These are phyloP conservation scores for Miichthys miiuy DNA, from an alignment of 2,797 vertebrate genomes.

Conservation along the genomic window DNA sequence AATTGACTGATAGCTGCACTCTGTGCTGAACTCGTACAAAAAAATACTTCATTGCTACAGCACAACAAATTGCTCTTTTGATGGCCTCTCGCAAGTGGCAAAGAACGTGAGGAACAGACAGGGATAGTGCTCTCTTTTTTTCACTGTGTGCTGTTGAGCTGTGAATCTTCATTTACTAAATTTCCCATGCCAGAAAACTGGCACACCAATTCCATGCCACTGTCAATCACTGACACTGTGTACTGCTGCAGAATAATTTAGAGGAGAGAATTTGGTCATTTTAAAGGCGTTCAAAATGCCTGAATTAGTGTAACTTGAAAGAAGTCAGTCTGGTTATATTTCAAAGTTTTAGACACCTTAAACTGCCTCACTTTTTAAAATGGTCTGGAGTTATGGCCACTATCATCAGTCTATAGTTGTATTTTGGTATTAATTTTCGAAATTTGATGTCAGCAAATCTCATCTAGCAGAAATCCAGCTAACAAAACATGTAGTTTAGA, in stretches of 20 bases:
- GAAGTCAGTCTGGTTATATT: background rate
- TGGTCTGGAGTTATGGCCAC: no score
- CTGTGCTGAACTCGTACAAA: background rate
- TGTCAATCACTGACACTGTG: conserved; percentile 44
- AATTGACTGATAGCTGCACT: background rate
- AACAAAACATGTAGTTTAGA: background rate
- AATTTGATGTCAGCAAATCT: background rate
- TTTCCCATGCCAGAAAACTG: conserved; percentile 44
- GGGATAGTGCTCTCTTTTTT: background rate
- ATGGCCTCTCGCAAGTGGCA: conserved; percentile 19
- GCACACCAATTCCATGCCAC: conserved; percentile 36
- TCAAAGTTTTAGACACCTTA: conserved; percentile 1
- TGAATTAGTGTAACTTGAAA: conserved; percentile 14
- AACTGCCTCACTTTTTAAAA: background rate
- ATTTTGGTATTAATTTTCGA: background rate
- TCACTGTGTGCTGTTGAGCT: conserved; percentile 24
- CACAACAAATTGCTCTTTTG: conserved; percentile 33
- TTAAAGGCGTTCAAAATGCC: conserved; percentile 8
- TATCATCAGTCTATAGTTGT: background rate
- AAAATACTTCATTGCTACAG: background rate
- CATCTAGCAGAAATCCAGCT: background rate
- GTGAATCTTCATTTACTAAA: conserved; percentile 59
- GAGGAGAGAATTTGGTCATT: conserved; percentile 20
- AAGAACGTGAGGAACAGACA: conserved; percentile 25
- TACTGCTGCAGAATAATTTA: conserved; percentile 33